phyloP scores from a whole-genome alignment of 2,113 vertebrate species.

The Calyptommatus sinebrachiatus region DNA sequence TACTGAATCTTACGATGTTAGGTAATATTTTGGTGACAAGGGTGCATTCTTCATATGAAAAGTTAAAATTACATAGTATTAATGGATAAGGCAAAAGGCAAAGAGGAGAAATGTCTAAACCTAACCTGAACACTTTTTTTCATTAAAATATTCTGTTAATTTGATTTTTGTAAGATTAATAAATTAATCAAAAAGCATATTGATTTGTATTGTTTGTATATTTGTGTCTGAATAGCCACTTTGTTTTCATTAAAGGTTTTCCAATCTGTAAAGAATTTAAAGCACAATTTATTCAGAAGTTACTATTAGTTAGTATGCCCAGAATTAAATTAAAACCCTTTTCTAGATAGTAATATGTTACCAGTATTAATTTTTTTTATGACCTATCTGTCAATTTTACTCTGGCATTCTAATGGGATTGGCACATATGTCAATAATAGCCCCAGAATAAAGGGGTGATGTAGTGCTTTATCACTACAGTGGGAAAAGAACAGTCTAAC shows the following conservation, averaged over 20 bases:
- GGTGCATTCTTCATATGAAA: not conserved
- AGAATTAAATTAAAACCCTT: not conserved
- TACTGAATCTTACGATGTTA: not conserved
- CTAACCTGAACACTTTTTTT: not conserved
- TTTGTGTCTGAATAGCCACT: not conserved
- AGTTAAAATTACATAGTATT: not conserved
- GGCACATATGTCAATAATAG: no score
- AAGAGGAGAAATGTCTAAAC: not conserved
- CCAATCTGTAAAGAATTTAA: not conserved
- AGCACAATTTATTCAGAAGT: not conserved
- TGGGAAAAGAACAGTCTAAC: no score
- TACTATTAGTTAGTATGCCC: not conserved
- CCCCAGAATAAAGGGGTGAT: no score
- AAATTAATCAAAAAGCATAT: not conserved
- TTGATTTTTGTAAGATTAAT: not conserved
- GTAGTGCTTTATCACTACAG: no score
- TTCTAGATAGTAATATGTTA: not conserved
- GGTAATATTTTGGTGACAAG: not conserved
- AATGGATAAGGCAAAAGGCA: not conserved
- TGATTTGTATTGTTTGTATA: no score
- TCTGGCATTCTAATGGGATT: no score
- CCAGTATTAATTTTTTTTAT: not conserved
- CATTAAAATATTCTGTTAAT: not conserved
- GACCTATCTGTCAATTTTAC: no score
- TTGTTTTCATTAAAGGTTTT: not conserved